Base-by-base conservation (phyloP, 2,113 vertebrate genomes). In the Scatophagus argus region DNA sequence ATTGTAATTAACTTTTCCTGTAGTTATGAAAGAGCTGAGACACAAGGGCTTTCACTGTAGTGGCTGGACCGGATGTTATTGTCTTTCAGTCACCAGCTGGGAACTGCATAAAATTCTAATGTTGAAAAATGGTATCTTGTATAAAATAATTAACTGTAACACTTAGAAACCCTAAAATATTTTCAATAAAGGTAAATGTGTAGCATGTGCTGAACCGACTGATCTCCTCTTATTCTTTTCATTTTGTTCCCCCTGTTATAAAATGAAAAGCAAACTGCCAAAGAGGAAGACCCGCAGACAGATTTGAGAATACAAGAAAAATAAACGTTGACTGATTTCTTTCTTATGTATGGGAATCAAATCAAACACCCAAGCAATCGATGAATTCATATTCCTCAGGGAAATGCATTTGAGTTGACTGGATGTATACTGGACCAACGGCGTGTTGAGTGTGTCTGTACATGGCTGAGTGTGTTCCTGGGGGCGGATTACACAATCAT, bases 401-500 rank as follows among this genome's bases (percentile, higher is more conserved):
- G 34, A 66, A 60, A 73, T 49, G 56, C 62, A 51, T 77, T 38
- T 47, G 75, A 62, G 69, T 60, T 46, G 79, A 78, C 68, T 73
- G 64, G 49, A 65, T 78, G 63, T 77, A 59, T 61, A 41, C 41
- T 55, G 81, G 39, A 70, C 59, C 71, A 38, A 56, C 38, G 14
- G 69, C 9, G 52, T 75, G 72, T 82, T 46, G 71, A 72, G 64
- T 86, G 59, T 62, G 74, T 87, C 79, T 81, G 79, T 89, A 79
- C 80, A 83, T 38, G 74, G 75, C 21, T n/a, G 69, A 83, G 65
- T 81, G 77, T 69, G 83, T 70, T 91, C 77, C 86, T 80, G 78
- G 74, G 80, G 79, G 62, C 29, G 43, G 70, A 83, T 90, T 95
- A 98, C 90, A 98, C 97, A 70, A 98, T 98, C 97, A 98, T 98